Evolutionary conservation across 2,797 vertebrate genomes (phyloP).

Genomic region (Thaleichthys pacificus): DNA sequence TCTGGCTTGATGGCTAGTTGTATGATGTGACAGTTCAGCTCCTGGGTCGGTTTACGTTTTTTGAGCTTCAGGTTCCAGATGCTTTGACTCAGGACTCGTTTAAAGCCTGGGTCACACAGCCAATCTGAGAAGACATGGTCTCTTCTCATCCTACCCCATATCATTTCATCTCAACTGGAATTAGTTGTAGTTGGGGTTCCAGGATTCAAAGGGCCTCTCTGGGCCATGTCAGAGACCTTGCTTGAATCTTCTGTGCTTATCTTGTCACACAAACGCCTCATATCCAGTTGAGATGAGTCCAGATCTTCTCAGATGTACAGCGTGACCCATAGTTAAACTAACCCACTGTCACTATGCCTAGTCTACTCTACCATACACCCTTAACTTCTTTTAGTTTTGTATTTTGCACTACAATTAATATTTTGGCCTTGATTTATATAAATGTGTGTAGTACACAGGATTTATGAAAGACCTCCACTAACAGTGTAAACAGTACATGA

Average conservation of each 20-base stretch:
- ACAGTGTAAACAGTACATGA: background rate
- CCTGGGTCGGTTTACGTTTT: background rate
- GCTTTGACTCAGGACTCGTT: slow-evolving; percentile 68
- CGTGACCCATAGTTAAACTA: background rate
- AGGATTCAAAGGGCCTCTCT: no score
- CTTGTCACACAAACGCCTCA: no score
- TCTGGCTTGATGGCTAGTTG: background rate
- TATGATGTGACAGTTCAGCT: background rate
- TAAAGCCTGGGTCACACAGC: slow-evolving; percentile 16
- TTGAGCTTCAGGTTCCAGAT: slow-evolving; percentile 33
- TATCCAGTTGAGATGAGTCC: no score
- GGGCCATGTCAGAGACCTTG: no score
- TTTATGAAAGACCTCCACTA: slow-evolving; percentile 18
- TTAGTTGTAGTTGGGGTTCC: no score
- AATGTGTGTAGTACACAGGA: slow-evolving; percentile 54
- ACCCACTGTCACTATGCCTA: slow-evolving; percentile 39
- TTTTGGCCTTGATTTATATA: slow-evolving; percentile 31
- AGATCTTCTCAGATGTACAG: no score
- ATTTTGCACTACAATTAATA: slow-evolving; percentile 68
- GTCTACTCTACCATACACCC: slow-evolving; percentile 37
- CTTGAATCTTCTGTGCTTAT: no score
- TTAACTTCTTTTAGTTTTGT: slow-evolving; percentile 43
- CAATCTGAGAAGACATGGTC: no score
- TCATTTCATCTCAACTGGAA: no score
- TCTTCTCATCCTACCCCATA: no score